Percentiles rank a stretch among this genome's conserved stretches.
These are phyloP conservation scores for Microplitis demolitor DNA, from an alignment of 1,140 invertebrate species.

Conservation along the genomic window DNA sequence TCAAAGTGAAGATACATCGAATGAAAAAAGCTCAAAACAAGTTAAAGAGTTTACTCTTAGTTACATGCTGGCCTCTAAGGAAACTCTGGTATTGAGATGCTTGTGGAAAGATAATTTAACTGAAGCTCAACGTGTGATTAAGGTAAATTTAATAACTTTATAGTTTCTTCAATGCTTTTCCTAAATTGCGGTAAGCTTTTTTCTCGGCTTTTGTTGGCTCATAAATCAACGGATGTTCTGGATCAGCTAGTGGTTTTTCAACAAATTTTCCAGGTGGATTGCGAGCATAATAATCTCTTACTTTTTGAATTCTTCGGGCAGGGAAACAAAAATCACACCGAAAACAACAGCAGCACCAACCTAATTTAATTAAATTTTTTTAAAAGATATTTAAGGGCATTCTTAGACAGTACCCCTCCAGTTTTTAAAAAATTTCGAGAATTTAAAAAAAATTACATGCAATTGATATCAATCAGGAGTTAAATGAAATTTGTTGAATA, in stretches of 20 bases:
- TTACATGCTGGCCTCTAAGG: slow-evolving; percentile 47
- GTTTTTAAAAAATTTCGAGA: too few species aligned
- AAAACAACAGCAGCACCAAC: slow-evolving; percentile 55
- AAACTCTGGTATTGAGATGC: slow-evolving; percentile 48
- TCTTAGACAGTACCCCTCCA: too few species aligned
- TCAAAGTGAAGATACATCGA: not conserved
- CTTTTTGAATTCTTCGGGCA: slow-evolving; percentile 35
- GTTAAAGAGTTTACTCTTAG: slow-evolving; percentile 43
- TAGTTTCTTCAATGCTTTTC: slow-evolving; percentile 44
- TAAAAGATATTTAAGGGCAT: slow-evolving; percentile 7
- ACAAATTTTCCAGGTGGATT: slow-evolving; percentile 46
- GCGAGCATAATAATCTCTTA: slow-evolving; percentile 43
- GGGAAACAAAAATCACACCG: slow-evolving; percentile 48
- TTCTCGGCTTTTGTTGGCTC: slow-evolving; percentile 43
- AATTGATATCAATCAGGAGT: too few species aligned
- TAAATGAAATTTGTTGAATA: too few species aligned
- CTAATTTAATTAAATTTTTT: slow-evolving; percentile 32
- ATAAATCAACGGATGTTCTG: slow-evolving; percentile 32
- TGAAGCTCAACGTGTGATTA: slow-evolving; percentile 45
- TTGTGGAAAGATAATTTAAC: slow-evolving; percentile 49
- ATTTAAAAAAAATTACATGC: too few species aligned
- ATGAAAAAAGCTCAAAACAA: slow-evolving; percentile 22
- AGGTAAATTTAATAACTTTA: slow-evolving; percentile 40
- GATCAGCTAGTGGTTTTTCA: slow-evolving; percentile 7
- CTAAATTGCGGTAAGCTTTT: slow-evolving; percentile 40